Evolutionary conservation across 2,888 invertebrate genomes (phyloP).

Genomic region (Ceriagrion tenellum): DNA sequence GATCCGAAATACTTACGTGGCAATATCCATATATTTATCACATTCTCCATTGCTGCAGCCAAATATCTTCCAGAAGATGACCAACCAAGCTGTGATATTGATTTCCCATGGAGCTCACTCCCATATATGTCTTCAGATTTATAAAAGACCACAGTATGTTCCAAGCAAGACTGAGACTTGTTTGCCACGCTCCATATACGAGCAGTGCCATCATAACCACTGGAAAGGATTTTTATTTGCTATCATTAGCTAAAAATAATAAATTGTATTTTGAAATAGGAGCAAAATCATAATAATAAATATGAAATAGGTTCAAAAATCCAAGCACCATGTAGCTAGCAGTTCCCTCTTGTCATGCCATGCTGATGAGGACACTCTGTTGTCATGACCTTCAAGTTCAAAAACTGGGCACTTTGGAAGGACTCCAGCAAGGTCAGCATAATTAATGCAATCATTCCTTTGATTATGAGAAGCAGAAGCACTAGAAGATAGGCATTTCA

Average conservation of each 20-base stretch:
- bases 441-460: slow-evolving; percentile 77
- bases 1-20: slow-evolving; percentile 75
- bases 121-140: slow-evolving; percentile 79
- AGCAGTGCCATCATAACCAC: slow-evolving; percentile 83
- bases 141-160: slow-evolving; percentile 81
- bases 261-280: neutral
- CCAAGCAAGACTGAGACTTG: slow-evolving; percentile 77
- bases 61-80: slow-evolving; percentile 80
- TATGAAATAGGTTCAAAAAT: slow-evolving; percentile 9
- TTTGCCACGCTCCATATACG: slow-evolving; percentile 80
- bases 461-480: slow-evolving; percentile 74
- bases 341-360: slow-evolving; percentile 78
- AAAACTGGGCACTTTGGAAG: slow-evolving; percentile 76
- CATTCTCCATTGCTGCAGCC: slow-evolving; percentile 81
- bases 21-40: slow-evolving; percentile 81
- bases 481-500: slow-evolving; percentile 77
- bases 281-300: neutral
- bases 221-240: slow-evolving; percentile 72
- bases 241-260: neutral
- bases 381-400: slow-evolving; percentile 81
- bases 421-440: slow-evolving; percentile 80
- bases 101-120: slow-evolving; percentile 79
- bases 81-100: slow-evolving; percentile 79
- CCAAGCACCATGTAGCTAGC: slow-evolving; percentile 79
- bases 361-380: slow-evolving; percentile 78